Evolutionary conservation across 2,113 vertebrate genomes (phyloP), one percentile per base, ranked within the genome.

Genomic region (Neolamprologus cancellatus): DNA sequence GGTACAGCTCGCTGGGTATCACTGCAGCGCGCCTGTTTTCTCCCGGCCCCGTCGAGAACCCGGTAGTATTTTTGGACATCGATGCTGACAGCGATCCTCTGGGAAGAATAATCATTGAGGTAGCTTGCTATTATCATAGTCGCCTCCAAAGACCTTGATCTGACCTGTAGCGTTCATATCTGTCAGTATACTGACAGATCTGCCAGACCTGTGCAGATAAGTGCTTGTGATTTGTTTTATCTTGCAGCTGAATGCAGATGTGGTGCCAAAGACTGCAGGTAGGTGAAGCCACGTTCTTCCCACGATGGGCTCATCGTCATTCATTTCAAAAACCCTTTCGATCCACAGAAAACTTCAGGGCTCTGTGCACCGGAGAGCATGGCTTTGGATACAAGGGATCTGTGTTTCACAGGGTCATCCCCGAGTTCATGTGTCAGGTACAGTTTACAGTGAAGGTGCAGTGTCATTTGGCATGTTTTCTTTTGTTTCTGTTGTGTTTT

Each of bases 401-500:
- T 5, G 97, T 97, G 34, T 99, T 99, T 89, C 98, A 99, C 93
- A 96, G 99, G 89, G 94, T 99, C 84, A 97, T 99, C 88, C 98
- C 98, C 4, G 96, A 96, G 11, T 99, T 99, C 92, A 99, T 99
- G 98, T 99, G 99, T 93, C 98, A 99, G 98, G 98, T 99, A 94
- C 82, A 87, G 9, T 5, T 52, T 9, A 12, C 7, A 52, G 5
- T 8, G 6, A 78, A 17, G 5, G n/a, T 15, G 46, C 1, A 39
- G 14, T 57, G 34, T 53, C 48, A 44, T 53, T 25, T 23, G 34
- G 15, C 32, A n/a, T 32, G 7, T 15, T 48, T 15, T 36, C 18
- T 79, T 7, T 3, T 74, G n/a, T 78, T 7, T 28, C 13, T 44
- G n/a, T 41, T 41, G 79, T 87, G 44, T 84, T n/a, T 64, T 57